These are phyloP conservation scores for Euphysa ruthae DNA, from an alignment of 30 jellyfish, hydroid and myxozoan species.

Conservation along the genomic window DNA sequence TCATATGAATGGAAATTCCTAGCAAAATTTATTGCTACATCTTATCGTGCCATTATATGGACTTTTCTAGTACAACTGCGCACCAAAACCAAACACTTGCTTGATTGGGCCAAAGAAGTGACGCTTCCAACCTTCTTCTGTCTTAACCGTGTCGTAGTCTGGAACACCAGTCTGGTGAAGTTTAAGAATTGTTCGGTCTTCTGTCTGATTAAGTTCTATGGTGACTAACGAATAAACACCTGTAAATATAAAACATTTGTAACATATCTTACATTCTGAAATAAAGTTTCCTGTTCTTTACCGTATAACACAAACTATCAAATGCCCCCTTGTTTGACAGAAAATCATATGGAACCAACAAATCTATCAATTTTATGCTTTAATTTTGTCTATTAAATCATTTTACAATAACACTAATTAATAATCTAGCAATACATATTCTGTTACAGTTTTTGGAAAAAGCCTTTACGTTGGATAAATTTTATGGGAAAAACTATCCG, in stretches of 20 bases:
- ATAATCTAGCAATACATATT: too few species aligned
- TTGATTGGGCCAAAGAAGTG: slow-evolving; percentile 89
- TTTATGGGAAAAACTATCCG: too few species aligned
- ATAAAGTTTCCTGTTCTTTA: neutral
- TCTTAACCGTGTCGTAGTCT: slow-evolving; percentile 64
- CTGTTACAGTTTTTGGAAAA: too few species aligned
- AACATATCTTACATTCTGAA: neutral
- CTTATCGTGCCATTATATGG: too few species aligned
- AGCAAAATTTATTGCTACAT: too few species aligned
- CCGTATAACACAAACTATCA: too few species aligned
- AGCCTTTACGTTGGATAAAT: too few species aligned
- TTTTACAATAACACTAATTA: too few species aligned
- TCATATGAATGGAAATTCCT: too few species aligned
- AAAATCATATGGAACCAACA: neutral
- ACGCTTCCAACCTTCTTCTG: slow-evolving; percentile 88
- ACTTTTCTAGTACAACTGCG: slow-evolving; percentile 55
- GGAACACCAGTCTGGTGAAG: slow-evolving; percentile 88
- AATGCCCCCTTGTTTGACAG: too few species aligned
- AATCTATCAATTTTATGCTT: too few species aligned
- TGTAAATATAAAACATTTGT: neutral
- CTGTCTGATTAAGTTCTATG: slow-evolving; percentile 57
- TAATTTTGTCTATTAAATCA: too few species aligned
- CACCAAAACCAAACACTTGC: slow-evolving; percentile 87
- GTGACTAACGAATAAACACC: slow-evolving; percentile 66
- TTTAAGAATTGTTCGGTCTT: slow-evolving; percentile 62